Conservation (phyloP, 2,113 vertebrate genomes). For the Connochaetes taurinus region DNA sequence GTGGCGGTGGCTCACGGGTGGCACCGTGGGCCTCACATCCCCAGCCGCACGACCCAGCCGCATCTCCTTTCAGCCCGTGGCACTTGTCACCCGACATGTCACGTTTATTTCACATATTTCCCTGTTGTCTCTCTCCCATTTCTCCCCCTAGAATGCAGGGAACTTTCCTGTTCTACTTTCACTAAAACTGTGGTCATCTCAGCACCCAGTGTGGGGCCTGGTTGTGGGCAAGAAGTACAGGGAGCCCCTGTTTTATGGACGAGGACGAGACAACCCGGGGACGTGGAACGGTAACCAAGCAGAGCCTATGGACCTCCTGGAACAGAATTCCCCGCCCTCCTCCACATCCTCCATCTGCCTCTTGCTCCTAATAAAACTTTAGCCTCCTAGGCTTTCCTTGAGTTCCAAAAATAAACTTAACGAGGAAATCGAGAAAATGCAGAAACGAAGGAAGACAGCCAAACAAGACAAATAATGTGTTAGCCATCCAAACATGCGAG, state of each 20-base stretch:
- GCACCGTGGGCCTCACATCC: rapidly evolving
- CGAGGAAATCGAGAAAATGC: not conserved
- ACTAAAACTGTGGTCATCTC: rapidly evolving
- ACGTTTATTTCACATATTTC: not conserved
- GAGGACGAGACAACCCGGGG: not conserved
- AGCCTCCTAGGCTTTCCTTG: not conserved
- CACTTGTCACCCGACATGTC: rapidly evolving
- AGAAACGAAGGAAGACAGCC: not conserved
- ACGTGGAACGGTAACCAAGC: rapidly evolving
- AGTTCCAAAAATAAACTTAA: not conserved
- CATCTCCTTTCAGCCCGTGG: rapidly evolving
- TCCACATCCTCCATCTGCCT: not conserved
- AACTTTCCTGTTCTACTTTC: not conserved
- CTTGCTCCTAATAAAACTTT: not conserved
- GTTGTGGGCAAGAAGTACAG: not conserved
- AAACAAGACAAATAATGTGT: not conserved
- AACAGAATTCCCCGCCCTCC: not conserved
- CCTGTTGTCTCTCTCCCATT: rapidly evolving
- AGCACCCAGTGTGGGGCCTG: not conserved
- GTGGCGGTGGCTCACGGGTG: rapidly evolving
- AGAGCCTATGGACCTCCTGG: rapidly evolving
- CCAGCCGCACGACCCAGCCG: not conserved
- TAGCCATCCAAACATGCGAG: not conserved
- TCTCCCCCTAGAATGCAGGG: not conserved
- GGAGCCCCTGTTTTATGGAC: rapidly evolving